Conservation (phyloP, 30 jellyfish, hydroid and myxozoan genomes). For the Mastigias papua region DNA sequence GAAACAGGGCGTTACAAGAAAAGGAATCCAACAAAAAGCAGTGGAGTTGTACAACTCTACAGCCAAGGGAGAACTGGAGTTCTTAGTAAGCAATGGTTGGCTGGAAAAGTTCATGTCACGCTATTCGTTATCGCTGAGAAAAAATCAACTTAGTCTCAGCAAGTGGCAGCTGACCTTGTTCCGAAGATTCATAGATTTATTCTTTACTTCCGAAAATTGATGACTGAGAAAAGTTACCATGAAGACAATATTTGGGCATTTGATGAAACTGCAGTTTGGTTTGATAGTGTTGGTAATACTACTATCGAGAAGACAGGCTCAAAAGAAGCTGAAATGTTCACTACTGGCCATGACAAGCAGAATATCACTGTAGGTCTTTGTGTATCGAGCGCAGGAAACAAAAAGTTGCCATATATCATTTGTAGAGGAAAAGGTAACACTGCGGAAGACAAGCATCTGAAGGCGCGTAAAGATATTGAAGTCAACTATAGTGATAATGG, state of each 20-base stretch:
- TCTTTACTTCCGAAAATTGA: conserved; percentile 8
- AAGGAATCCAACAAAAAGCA: conserved; percentile 35
- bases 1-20: conserved; percentile 25
- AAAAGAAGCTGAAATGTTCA: background rate
- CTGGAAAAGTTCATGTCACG: conserved; percentile 10
- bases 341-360: background rate
- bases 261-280: conserved; percentile 11
- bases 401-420: background rate
- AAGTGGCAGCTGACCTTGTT: conserved; percentile 21
- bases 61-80: conserved; percentile 55
- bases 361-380: background rate
- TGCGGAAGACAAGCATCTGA: background rate
- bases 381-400: background rate
- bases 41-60: conserved; percentile 23
- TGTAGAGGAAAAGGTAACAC: background rate
- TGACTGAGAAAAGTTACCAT: conserved; percentile 21
- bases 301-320: conserved; percentile 1
- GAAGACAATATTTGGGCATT: background rate
- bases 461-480: background rate
- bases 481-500: background rate
- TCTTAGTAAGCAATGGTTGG: conserved; percentile 27
- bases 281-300: conserved; percentile 2
- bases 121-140: conserved; percentile 13
- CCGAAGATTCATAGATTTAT: conserved; percentile 20
- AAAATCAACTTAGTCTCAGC: background rate